phyloP scores from a whole-genome alignment of 1,140 invertebrate species.

The Solen grandis region DNA sequence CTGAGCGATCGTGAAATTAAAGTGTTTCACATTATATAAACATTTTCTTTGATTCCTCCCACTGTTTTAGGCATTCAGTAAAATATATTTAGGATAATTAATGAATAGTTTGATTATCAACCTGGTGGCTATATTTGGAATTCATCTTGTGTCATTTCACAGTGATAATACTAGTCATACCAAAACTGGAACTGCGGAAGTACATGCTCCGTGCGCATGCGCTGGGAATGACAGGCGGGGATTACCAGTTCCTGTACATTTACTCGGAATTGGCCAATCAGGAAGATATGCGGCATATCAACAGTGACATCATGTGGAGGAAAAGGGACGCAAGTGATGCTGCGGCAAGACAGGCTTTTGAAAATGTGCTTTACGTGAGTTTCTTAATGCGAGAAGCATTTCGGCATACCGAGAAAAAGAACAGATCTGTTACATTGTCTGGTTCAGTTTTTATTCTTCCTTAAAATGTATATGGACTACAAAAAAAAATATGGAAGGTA shows the following conservation, averaged over 20 bases:
- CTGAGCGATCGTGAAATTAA: too few species aligned
- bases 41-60: too few species aligned
- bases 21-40: too few species aligned
- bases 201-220: constrained; percentile 61
- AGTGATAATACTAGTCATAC: constrained; percentile 66
- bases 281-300: constrained; percentile 29
- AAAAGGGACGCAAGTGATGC: constrained; percentile 44
- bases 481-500: too few species aligned
- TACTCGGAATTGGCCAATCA: constrained; percentile 36
- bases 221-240: constrained; percentile 63
- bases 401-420: too few species aligned
- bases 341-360: constrained; percentile 56
- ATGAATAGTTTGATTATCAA: neutral
- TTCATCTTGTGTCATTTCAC: neutral
- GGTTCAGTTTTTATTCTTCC: too few species aligned
- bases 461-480: too few species aligned
- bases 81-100: neutral
- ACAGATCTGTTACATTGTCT: too few species aligned
- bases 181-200: constrained; percentile 48
- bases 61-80: too few species aligned
- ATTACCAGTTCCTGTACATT: constrained; percentile 69
- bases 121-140: neutral
- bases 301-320: constrained; percentile 57
- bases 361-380: constrained; percentile 63
- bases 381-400: too few species aligned